Base-by-base conservation (phyloP, 64 coral and sea anemone species). In the Stylophora pistillata region DNA sequence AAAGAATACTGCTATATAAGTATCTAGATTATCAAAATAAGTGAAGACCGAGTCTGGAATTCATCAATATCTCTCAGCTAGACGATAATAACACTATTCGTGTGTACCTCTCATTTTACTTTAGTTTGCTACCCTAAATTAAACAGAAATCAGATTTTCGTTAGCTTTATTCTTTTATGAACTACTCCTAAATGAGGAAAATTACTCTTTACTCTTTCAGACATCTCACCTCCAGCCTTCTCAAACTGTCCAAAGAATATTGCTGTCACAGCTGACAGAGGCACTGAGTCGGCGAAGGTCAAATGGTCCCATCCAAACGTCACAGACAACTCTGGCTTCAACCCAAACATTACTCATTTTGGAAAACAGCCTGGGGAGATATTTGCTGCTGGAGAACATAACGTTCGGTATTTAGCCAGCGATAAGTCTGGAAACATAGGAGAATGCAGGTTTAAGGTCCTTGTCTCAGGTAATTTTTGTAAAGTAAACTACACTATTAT, bases 341-440 rank as follows among this genome's bases (percentile, higher is more conserved):
- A 28, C 61, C 91, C 76, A 10, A 41, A 71, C 12, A 29, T 63
- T 10, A 72, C 79, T 5, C 30, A 32, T 4, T 13, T 13, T 61
- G 91, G 91, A 56, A 58, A 87, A 26, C 41, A 64, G 9, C 20
- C 58, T 14, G 58, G 58, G 20, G 75, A 87, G 7, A 30, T 72
- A 1, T 85, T 85, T 37, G 25, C 34, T 64, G 17, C 20, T 13
- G 91, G 91, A 55, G 73, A 60, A 3, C 85, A 92, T 17, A 13
- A 55, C 2, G 33, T 92, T 10, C 61, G 16, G 0, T 92, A 81
- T 72, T 23, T 16, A 5, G 85, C 91, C 16, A 92, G 58, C 52
- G 91, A 92, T 56, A 30, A 34, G 10, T 21, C 82, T 21, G 91
- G 91, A 30, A 92, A 92, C 62, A 66, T 47, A 64, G 76, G 33